phyloP scores from a whole-genome alignment of 2,888 invertebrate genomes.

The Callosobruchus maculatus region DNA sequence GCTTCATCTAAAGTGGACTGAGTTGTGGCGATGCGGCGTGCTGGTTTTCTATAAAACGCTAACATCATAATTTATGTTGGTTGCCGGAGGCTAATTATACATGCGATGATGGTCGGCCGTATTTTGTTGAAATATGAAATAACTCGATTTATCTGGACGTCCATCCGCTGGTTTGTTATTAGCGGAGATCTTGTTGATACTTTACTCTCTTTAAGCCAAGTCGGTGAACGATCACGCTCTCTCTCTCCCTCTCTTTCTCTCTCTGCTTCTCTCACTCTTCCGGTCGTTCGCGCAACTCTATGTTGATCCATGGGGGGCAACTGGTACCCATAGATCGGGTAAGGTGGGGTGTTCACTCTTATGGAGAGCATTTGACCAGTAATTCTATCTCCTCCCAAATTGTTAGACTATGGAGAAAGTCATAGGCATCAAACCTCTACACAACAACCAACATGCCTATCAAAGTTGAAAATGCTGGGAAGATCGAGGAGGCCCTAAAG shows the following conservation, averaged over 20 bases:
- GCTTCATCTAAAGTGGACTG: neutral
- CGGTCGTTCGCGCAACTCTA: neutral
- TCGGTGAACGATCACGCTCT: neutral
- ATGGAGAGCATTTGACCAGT: too few relatives aligned
- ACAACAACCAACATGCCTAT: too few relatives aligned
- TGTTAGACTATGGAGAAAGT: too few relatives aligned
- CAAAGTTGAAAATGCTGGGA: too few relatives aligned
- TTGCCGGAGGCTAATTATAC: constrained; percentile 48
- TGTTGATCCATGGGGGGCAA: neutral
- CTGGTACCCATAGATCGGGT: too few relatives aligned
- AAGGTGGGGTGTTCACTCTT: too few relatives aligned
- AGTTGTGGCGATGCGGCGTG: neutral
- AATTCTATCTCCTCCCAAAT: too few relatives aligned
- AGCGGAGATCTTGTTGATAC: constrained; percentile 36
- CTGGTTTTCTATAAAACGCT: constrained; percentile 45
- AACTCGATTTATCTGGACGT: constrained; percentile 41
- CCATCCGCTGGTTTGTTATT: constrained; percentile 43
- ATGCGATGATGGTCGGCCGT: constrained; percentile 43
- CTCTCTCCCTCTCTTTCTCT: neutral
- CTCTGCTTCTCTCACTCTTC: neutral
- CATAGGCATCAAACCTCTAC: too few relatives aligned
- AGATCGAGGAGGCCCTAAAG: too few relatives aligned
- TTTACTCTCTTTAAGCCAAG: neutral
- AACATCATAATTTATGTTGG: constrained; percentile 49
- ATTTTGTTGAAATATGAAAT: constrained; percentile 49